Conservation (phyloP, 1,140 invertebrate genomes). For the Cyclina sinensis region DNA sequence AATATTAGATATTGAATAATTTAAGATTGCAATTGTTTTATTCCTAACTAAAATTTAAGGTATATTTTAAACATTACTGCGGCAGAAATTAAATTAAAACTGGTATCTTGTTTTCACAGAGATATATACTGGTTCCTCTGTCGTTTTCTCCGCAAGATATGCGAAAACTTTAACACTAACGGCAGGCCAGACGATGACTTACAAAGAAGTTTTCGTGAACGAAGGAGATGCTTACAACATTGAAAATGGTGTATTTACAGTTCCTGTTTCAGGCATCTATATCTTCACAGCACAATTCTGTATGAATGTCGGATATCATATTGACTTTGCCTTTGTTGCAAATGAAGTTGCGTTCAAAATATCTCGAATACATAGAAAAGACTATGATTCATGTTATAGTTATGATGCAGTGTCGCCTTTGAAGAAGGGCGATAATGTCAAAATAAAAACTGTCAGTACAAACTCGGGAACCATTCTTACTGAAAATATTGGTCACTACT, state of each 20-base stretch:
- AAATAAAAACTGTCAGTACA: not conserved
- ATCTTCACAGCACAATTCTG: not conserved
- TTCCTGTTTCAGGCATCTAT: not conserved
- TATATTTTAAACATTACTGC: too few species aligned
- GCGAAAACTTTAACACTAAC: not conserved
- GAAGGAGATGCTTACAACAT: not conserved
- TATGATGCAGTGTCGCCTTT: not conserved
- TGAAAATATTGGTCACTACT: not conserved
- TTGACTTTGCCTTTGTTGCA: slow-evolving; percentile 7
- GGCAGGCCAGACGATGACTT: not conserved
- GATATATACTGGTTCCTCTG: not conserved
- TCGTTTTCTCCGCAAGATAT: not conserved
- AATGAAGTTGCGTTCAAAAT: not conserved
- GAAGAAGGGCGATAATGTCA: not conserved
- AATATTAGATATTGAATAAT: too few species aligned
- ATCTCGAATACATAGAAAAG: not conserved
- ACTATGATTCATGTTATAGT: not conserved
- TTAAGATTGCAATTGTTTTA: too few species aligned
- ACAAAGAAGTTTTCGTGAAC: not conserved
- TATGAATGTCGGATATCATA: not conserved
- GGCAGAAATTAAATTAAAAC: too few species aligned
- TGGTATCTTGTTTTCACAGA: not conserved
- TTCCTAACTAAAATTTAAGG: too few species aligned
- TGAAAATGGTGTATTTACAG: not conserved
- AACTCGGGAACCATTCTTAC: not conserved